These are phyloP conservation scores for Lophius americanus DNA, from an alignment of 2,797 vertebrate species.

Conservation along the genomic window DNA sequence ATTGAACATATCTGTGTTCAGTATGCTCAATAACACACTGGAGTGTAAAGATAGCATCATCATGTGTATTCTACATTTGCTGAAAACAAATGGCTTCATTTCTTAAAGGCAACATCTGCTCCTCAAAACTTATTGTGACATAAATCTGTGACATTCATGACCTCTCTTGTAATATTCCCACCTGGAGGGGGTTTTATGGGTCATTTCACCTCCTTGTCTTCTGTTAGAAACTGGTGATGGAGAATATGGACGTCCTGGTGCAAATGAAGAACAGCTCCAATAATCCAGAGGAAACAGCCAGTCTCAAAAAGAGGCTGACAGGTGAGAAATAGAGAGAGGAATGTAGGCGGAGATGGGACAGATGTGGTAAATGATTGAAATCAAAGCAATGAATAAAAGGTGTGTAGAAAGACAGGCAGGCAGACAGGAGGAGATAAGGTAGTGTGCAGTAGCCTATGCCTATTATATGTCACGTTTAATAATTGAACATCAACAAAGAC, in stretches of 20 bases:
- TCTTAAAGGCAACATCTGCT: not conserved
- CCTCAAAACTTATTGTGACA: constrained; percentile 17
- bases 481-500: too few relatives aligned
- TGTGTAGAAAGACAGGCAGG: not conserved
- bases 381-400: not conserved
- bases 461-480: too few relatives aligned
- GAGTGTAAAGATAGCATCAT: not conserved
- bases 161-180: constrained; percentile 8
- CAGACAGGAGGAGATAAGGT: not conserved
- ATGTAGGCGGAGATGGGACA: not conserved
- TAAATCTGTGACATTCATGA: constrained; percentile 9
- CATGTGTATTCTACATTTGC: not conserved
- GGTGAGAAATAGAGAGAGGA: constrained; percentile 74
- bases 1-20: not conserved
- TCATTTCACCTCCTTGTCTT: constrained; percentile 20
- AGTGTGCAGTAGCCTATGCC: not conserved
- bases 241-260: constrained; percentile 95
- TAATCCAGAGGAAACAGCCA: constrained; percentile 84
- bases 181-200: constrained; percentile 15
- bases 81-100: not conserved
- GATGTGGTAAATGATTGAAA: constrained; percentile 1
- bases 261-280: constrained; percentile 90
- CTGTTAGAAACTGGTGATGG: constrained; percentile 90
- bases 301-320: constrained; percentile 83
- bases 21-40: not conserved